Conservation (phyloP, 2,113 vertebrate species). For the Passer montanus region DNA sequence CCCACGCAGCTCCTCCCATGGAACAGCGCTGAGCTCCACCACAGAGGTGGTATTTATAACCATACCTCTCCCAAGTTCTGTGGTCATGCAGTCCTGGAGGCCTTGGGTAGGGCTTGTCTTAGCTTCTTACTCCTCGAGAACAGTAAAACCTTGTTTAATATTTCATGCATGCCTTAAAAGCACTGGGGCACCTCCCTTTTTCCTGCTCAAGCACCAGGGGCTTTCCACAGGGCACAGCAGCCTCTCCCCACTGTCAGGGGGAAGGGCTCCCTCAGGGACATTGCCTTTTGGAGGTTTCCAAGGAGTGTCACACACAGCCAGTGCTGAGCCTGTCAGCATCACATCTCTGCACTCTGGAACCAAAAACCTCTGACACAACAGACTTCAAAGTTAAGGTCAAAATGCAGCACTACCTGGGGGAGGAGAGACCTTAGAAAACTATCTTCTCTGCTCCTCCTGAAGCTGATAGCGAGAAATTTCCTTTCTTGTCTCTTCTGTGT, state of each 20-base stretch:
- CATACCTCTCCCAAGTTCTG: background rate
- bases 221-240: background rate
- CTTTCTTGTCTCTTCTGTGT: background rate
- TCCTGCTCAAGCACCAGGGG: background rate
- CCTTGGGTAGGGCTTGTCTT: background rate
- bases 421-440: background rate
- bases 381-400: background rate
- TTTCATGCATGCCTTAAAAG: background rate
- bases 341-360: background rate
- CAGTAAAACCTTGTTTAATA: background rate
- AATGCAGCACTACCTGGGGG: background rate
- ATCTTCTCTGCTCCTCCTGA: background rate
- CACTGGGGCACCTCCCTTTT: background rate
- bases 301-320: rapidly evolving
- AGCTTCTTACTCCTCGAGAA: background rate
- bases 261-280: rapidly evolving
- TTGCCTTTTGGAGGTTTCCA: background rate
- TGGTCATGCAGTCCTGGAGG: background rate
- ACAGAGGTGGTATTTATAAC: background rate
- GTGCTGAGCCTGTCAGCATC: background rate
- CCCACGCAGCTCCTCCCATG: background rate
- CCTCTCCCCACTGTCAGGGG: background rate
- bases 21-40: background rate
- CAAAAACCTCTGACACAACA: background rate
- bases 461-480: background rate